Conservation (phyloP, 2,797 vertebrate species). For the Notolepis coatsorum region DNA sequence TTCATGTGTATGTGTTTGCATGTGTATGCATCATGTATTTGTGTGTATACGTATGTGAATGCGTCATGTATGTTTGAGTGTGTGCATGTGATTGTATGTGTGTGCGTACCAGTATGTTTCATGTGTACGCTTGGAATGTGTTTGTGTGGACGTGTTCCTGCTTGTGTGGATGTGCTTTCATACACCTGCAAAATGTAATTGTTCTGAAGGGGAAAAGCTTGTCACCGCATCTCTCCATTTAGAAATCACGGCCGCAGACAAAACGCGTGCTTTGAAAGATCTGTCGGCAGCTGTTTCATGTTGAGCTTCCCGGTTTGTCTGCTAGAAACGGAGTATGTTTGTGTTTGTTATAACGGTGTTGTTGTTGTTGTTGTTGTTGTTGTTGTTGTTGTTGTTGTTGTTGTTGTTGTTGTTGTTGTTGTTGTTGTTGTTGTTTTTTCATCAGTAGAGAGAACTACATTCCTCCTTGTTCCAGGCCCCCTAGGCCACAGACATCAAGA, state of each 20-base stretch:
- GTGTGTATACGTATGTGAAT: too few species aligned
- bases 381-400: not conserved
- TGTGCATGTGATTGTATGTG: too few species aligned
- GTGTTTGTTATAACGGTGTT: not conserved
- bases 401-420: not conserved
- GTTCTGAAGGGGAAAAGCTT: not conserved
- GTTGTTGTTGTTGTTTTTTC: not conserved
- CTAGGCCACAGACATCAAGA: not conserved
- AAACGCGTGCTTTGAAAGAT: not conserved
- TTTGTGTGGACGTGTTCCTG: too few species aligned
- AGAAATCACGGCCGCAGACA: not conserved
- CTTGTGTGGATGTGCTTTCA: too few species aligned
- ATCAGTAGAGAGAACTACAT: too few species aligned
- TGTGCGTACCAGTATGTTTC: too few species aligned
- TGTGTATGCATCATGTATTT: too few species aligned
- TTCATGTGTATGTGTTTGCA: too few species aligned
- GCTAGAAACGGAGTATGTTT: not conserved
- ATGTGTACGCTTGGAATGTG: too few species aligned
- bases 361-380: not conserved
- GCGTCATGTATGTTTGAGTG: too few species aligned
- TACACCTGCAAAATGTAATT: not conserved
- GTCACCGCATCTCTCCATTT: not conserved
- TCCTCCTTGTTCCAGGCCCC: not conserved
- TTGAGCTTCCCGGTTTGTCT: not conserved
- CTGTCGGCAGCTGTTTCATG: conserved; percentile 6